Conservation (phyloP, 2,797 vertebrate genomes). For the Somateria mollissima region DNA sequence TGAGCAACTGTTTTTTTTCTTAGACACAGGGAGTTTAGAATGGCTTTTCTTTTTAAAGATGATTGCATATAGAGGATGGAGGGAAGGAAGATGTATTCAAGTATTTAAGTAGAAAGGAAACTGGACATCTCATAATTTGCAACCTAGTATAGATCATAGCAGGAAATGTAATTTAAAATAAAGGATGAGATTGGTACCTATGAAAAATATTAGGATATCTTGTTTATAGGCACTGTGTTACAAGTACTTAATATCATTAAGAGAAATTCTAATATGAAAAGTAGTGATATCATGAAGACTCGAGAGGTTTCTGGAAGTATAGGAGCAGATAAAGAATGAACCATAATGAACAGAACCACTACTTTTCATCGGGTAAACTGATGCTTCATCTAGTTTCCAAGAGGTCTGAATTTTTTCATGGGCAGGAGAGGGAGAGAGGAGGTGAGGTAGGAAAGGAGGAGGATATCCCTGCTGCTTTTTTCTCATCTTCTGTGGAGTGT, state of each 20-base stretch:
- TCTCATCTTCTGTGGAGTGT: background rate
- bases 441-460: background rate
- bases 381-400: background rate
- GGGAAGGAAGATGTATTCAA: background rate
- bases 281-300: background rate
- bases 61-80: background rate
- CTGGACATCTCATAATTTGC: background rate
- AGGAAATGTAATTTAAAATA: background rate
- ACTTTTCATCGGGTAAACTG: background rate
- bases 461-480: background rate
- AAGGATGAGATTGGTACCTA: background rate
- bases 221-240: background rate
- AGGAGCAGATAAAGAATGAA: background rate
- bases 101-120: background rate
- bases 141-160: background rate
- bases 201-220: background rate
- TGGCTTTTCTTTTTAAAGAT: background rate
- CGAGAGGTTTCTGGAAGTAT: background rate
- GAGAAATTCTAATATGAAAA: background rate
- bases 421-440: background rate
- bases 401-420: background rate
- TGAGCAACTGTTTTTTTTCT: background rate
- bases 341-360: background rate
- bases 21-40: background rate
- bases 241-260: background rate